These are phyloP conservation scores for Thera obeliscata DNA, from an alignment of 2,888 invertebrate genomes.

Conservation along the genomic window DNA sequence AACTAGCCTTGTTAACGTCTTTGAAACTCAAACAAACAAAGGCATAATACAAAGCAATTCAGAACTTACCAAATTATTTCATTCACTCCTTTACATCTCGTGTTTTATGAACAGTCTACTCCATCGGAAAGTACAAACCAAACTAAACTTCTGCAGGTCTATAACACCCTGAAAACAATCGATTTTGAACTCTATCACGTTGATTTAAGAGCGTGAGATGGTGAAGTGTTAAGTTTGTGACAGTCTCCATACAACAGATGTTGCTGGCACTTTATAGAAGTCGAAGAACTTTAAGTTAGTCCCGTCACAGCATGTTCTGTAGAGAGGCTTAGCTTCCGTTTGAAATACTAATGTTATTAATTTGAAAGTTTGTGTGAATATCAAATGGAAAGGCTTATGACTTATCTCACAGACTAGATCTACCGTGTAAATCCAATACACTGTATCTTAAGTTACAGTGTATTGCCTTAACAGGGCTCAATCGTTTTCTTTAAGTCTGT, in stretches of 20 bases:
- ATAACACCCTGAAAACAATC: slow-evolving; percentile 8
- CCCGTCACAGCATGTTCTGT: slow-evolving; percentile 15
- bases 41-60: slow-evolving; percentile 36
- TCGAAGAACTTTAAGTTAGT: slow-evolving; percentile 69
- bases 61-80: slow-evolving; percentile 38
- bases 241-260: slow-evolving; percentile 76
- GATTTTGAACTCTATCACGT: slow-evolving; percentile 40
- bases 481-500: too few species aligned
- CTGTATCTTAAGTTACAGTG: too few species aligned
- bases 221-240: slow-evolving; percentile 48
- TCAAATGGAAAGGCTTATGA: too few species aligned
- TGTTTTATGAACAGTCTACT: slow-evolving; percentile 71
- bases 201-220: slow-evolving; percentile 36
- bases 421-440: too few species aligned
- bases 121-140: slow-evolving; percentile 69
- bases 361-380: too few species aligned
- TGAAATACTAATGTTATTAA: background rate
- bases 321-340: slow-evolving; percentile 8
- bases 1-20: slow-evolving; percentile 9
- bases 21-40: slow-evolving; percentile 28
- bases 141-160: slow-evolving; percentile 53
- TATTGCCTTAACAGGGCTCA: too few species aligned
- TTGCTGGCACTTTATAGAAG: slow-evolving; percentile 70
- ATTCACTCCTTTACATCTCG: slow-evolving; percentile 48
- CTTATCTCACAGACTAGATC: too few species aligned